Percentiles rank a stretch among this genome's conserved stretches.
These are phyloP conservation scores for Ctenodactylus gundi DNA, from an alignment of 2,113 vertebrate genomes.

Conservation along the genomic window DNA sequence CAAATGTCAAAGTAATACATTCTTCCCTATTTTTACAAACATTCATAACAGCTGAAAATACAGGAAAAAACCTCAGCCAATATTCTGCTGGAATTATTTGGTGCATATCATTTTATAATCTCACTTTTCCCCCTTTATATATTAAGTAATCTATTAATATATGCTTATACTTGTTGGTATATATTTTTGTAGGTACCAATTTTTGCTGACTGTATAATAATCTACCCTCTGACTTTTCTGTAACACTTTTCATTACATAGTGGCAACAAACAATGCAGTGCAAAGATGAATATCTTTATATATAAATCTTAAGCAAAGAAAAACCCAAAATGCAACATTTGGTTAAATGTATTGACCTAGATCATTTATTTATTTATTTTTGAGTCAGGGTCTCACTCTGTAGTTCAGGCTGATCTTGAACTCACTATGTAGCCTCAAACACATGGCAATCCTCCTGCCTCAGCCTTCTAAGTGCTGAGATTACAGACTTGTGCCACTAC, in stretches of 20 bases:
- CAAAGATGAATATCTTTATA: background rate
- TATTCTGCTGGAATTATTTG: constrained; percentile 2
- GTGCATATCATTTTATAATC: background rate
- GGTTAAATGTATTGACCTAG: constrained; percentile 6
- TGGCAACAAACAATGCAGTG: background rate
- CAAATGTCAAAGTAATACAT: background rate
- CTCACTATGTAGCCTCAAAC: too few species aligned
- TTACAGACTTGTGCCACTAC: too few species aligned
- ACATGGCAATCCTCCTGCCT: too few species aligned
- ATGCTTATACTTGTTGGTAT: background rate
- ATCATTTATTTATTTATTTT: too few species aligned
- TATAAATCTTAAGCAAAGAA: constrained; percentile 16
- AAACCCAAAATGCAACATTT: constrained; percentile 4
- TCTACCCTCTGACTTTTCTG: background rate
- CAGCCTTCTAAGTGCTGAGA: too few species aligned
- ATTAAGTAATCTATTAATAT: too few species aligned
- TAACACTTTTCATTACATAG: background rate
- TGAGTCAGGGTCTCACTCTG: too few species aligned
- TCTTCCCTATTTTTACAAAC: background rate
- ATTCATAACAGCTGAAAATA: background rate
- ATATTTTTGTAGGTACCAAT: background rate
- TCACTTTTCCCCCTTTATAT: background rate
- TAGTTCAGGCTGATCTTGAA: too few species aligned
- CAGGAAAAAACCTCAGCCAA: background rate
- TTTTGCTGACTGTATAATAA: background rate